Evolutionary conservation across 2,888 invertebrate genomes (phyloP), one percentile per base, ranked within the genome.

Genomic region (Ceramica pisi): DNA sequence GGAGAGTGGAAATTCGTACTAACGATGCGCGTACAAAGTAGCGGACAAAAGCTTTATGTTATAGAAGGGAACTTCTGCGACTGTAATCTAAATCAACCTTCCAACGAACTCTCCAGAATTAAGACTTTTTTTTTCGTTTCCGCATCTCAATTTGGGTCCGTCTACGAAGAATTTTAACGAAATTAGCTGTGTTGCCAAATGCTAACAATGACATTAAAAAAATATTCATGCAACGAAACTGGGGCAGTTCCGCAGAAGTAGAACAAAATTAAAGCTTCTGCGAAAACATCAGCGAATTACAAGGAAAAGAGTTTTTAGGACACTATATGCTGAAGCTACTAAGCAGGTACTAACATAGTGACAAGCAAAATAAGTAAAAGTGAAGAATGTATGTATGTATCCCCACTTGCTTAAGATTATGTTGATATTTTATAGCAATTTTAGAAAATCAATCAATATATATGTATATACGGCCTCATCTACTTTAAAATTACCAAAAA

Each of bases 71-170:
- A 73, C 53, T 73, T 60, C 67, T 19, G 64, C n/a, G n/a, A n/a
- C n/a, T n/a, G n/a, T n/a, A n/a, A n/a, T n/a, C n/a, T n/a, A n/a
- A 77, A 77, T 80, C 64, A 77, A 80, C 60, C 60, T 80, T 60
- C 31, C 46, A 59, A 62, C n/a, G 53, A 51, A 66, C 59, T 75
- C 44, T 66, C 60, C 57, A 66, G 31, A 63, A 79, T 69, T 14
- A 79, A 69, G 68, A 44, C 16, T 46, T 64, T 67, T 67, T 78
- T 50, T 71, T 64, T 69, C 51, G 61, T 56, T 38, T 35, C 6
- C 26, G 0, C 35, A 31, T 48, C 46, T 56, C 56, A 66, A 50
- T 75, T 67, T 53, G 41, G 53, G 21, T 46, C 21, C 21, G 57
- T 59, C 50, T 65, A 35, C 64, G 48, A 53, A 55, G 50, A 74